Percentiles rank a stretch among this genome's conserved stretches.
Conservation (phyloP, 2,888 invertebrate species). For the Caenorhabditis sp. region DNA sequence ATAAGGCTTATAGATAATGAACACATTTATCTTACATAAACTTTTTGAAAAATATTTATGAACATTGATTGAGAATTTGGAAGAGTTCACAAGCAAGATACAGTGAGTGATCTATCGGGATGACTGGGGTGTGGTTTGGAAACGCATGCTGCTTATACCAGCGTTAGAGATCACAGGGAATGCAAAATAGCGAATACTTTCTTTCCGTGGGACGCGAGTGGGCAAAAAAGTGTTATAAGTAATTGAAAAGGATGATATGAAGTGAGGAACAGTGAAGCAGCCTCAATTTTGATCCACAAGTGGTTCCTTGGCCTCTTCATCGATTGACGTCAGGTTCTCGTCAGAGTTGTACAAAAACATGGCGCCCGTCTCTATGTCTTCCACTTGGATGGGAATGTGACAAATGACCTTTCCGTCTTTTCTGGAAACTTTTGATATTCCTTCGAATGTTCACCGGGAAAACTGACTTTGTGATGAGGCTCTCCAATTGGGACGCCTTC, state of each 20-base stretch:
- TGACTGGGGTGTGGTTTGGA: neutral
- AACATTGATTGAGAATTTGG: neutral
- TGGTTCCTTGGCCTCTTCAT: constrained; percentile 31
- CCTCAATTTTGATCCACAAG: constrained; percentile 33
- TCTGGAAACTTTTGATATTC: constrained; percentile 12
- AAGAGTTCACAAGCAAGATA: neutral
- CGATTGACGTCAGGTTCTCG: constrained; percentile 42
- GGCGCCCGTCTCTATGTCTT: constrained; percentile 58
- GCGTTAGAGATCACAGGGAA: constrained; percentile 57
- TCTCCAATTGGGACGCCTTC: constrained; percentile 50
- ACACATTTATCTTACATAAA: too few relatives aligned
- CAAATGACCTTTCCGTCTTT: constrained; percentile 58
- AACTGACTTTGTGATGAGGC: constrained; percentile 53
- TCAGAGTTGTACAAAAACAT: constrained; percentile 59
- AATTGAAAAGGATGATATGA: constrained; percentile 25
- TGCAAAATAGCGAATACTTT: constrained; percentile 29
- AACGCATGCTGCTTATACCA: constrained; percentile 36
- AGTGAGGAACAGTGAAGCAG: neutral
- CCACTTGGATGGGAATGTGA: constrained; percentile 59
- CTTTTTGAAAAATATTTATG: too few relatives aligned
- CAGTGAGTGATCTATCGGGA: neutral
- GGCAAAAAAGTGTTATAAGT: constrained; percentile 5
- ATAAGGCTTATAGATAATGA: neutral
- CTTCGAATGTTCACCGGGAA: neutral
- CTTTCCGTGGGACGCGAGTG: neutral